Evolutionary conservation across 2,797 vertebrate species (phyloP).

Genomic region (Manis pentadactyla): DNA sequence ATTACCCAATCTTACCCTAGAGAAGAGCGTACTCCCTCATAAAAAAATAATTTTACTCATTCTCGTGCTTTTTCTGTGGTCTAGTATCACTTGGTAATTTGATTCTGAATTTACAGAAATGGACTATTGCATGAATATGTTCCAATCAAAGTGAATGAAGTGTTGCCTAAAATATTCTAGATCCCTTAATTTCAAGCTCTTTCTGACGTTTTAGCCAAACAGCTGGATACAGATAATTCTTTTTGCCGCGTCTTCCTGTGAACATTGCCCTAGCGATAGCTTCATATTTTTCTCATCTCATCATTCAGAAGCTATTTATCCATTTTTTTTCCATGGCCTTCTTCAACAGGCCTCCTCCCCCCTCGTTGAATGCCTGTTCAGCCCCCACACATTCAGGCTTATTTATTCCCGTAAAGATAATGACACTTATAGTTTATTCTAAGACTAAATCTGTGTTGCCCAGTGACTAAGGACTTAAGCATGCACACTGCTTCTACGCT

Average conservation of each 20-base stretch:
- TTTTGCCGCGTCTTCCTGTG: conserved; percentile 29
- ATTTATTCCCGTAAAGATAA: conserved; percentile 76
- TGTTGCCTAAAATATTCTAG: not conserved
- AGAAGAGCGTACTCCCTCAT: not conserved
- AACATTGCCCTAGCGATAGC: conserved; percentile 36
- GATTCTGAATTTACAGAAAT: conserved; percentile 43
- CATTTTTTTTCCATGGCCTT: conserved; percentile 70
- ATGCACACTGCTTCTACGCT: conserved; percentile 53
- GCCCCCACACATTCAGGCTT: conserved; percentile 68
- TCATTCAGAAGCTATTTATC: conserved; percentile 75
- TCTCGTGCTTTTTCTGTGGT: conserved; percentile 20
- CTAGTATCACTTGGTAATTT: conserved; percentile 19
- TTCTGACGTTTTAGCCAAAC: conserved; percentile 53
- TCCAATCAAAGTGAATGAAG: not conserved
- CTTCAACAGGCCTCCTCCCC: conserved; percentile 50
- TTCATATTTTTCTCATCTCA: conserved; percentile 67
- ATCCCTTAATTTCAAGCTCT: conserved; percentile 48
- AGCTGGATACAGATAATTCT: conserved; percentile 35
- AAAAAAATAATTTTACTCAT: conserved; percentile 29
- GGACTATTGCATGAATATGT: not conserved
- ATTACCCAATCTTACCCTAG: not conserved
- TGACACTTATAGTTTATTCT: conserved; percentile 76
- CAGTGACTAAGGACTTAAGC: conserved; percentile 69
- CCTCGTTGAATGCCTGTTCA: not conserved
- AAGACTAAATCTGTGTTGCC: conserved; percentile 62